A percentile compares a stretch with the other conserved stretches of the same genome.
Evolutionary conservation across 30 jellyfish, hydroid and myxozoan species (phyloP).

Genomic region (Chrysaora quinquecirrha): DNA sequence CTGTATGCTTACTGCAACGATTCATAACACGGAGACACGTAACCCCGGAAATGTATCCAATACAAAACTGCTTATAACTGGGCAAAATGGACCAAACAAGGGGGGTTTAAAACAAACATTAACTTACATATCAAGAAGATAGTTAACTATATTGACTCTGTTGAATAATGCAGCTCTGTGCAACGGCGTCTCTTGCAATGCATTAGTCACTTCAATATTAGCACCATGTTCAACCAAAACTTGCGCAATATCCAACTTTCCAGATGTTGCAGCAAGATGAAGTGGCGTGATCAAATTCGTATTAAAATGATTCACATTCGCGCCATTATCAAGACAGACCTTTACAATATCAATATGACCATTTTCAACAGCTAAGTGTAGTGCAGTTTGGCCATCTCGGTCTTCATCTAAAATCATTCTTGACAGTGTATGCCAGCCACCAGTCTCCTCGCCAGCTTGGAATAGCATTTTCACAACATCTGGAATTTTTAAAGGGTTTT

Average conservation of each 20-base stretch:
- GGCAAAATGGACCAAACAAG: too few species aligned
- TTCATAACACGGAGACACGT: too few species aligned
- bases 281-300: conserved; percentile 83
- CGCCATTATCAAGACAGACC: conserved; percentile 87
- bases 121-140: conserved; percentile 80
- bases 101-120: too few species aligned
- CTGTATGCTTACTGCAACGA: too few species aligned
- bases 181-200: conserved; percentile 94
- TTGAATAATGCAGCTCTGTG: conserved; percentile 98
- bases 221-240: conserved; percentile 90
- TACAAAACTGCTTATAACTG: too few species aligned
- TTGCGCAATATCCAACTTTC: conserved; percentile 84
- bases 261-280: conserved; percentile 97
- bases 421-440: conserved; percentile 93
- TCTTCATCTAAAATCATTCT: conserved; percentile 92
- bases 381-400: conserved; percentile 97
- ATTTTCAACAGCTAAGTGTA: conserved; percentile 94
- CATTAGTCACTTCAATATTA: conserved; percentile 92
- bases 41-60: too few species aligned
- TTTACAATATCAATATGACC: conserved; percentile 90
- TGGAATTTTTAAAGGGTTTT: too few species aligned
- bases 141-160: conserved; percentile 75
- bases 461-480: conserved; percentile 81
- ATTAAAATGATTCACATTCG: conserved; percentile 86
- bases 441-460: conserved; percentile 84